Percentiles rank a stretch among this genome's conserved stretches.
Evolutionary conservation across 2,113 vertebrate species (phyloP).

Genomic region (Tinamus guttatus): DNA sequence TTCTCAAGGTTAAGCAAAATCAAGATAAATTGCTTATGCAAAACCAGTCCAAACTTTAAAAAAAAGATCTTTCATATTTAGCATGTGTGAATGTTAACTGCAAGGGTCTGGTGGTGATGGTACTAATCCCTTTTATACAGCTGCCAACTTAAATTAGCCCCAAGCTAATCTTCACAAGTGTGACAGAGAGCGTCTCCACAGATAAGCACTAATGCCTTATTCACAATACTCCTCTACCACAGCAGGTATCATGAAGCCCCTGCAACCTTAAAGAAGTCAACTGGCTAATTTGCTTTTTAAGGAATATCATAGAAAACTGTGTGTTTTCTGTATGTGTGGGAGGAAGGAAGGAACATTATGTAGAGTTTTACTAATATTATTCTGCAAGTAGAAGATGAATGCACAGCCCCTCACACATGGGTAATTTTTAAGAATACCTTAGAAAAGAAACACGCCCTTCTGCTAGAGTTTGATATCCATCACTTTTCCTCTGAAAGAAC

Average conservation of each 20-base stretch:
- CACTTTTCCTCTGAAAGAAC: background rate
- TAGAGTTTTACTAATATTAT: background rate
- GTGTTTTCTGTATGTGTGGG: background rate
- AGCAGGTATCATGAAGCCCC: background rate
- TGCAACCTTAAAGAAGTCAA: background rate
- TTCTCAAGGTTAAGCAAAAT: slow-evolving; percentile 28
- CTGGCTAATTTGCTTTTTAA: slow-evolving; percentile 1
- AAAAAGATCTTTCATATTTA: slow-evolving; percentile 25
- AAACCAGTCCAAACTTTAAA: slow-evolving; percentile 13
- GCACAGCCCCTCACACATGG: background rate
- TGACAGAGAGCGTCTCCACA: slow-evolving; percentile 15
- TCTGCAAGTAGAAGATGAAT: background rate
- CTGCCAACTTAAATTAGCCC: slow-evolving; percentile 62
- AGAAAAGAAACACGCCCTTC: background rate
- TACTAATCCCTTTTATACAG: slow-evolving; percentile 65
- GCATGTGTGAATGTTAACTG: slow-evolving; percentile 45
- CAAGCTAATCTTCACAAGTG: slow-evolving; percentile 15
- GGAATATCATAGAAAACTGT: background rate
- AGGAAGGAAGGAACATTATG: background rate
- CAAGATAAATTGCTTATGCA: slow-evolving; percentile 59
- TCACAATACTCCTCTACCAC: background rate
- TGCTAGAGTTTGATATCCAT: background rate
- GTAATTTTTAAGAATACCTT: background rate
- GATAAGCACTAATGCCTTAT: background rate
- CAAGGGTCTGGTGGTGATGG: background rate